These are phyloP conservation scores for Pediacus dermestoides DNA, from an alignment of 2,888 invertebrate species.

Conservation along the genomic window DNA sequence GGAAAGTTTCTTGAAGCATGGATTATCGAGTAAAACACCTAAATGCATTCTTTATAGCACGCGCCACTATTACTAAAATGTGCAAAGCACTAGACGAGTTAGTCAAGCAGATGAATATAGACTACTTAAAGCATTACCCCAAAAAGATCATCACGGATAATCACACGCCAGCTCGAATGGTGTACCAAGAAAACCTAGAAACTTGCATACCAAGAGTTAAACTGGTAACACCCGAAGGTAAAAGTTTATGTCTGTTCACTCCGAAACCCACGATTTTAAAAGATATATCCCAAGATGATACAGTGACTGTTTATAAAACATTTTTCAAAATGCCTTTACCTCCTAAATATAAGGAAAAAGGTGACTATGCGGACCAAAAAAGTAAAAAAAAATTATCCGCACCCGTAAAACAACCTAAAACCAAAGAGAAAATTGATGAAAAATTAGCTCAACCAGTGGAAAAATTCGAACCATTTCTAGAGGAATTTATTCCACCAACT, in stretches of 20 bases:
- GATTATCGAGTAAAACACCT: slow-evolving; percentile 28
- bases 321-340: slow-evolving; percentile 18
- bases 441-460: slow-evolving; percentile 11
- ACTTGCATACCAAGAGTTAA: slow-evolving; percentile 24
- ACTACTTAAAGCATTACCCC: slow-evolving; percentile 1
- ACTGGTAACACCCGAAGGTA: slow-evolving; percentile 11
- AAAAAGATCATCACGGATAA: slow-evolving; percentile 7
- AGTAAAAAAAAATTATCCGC: too few species aligned
- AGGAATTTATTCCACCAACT: slow-evolving; percentile 9
- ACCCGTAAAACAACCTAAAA: too few species aligned
- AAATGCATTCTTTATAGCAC: slow-evolving; percentile 22
- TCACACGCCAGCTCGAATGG: slow-evolving; percentile 22
- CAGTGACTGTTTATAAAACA: slow-evolving; percentile 15
- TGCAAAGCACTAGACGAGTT: slow-evolving; percentile 19
- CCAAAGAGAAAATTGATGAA: too few species aligned
- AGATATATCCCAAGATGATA: slow-evolving; percentile 18
- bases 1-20: too few species aligned
- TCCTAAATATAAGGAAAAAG: slow-evolving; percentile 10
- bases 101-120: slow-evolving; percentile 4
- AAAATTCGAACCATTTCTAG: slow-evolving; percentile 17
- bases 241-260: slow-evolving; percentile 7
- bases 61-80: slow-evolving; percentile 25
- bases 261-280: slow-evolving; percentile 23
- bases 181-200: slow-evolving; percentile 26
- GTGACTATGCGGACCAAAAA: too few species aligned